Conservation (phyloP, 2,797 vertebrate genomes). For the Melanotaenia maccullochi region DNA sequence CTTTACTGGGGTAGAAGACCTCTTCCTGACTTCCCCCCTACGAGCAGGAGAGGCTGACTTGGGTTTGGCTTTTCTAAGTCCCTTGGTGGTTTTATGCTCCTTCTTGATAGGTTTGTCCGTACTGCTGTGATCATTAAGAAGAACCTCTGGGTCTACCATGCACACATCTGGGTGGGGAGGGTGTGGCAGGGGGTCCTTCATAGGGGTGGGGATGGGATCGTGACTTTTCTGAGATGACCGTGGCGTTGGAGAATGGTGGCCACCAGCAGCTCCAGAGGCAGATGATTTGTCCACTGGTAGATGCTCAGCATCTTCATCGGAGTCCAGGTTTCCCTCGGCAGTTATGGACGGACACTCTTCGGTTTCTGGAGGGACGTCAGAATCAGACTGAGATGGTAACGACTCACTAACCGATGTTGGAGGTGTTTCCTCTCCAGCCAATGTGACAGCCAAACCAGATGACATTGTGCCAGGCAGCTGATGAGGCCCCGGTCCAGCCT, state of each 20-base stretch:
- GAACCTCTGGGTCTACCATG: slow-evolving; percentile 96
- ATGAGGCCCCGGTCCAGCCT: slow-evolving; percentile 66
- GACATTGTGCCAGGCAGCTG: slow-evolving; percentile 76
- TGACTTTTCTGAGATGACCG: slow-evolving; percentile 81
- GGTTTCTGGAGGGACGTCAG: slow-evolving; percentile 96
- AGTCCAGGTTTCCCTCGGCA: slow-evolving; percentile 96
- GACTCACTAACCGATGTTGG: slow-evolving; percentile 96
- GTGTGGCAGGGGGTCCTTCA: slow-evolving; percentile 91
- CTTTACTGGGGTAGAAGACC: slow-evolving; percentile 90
- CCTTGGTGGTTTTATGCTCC: slow-evolving; percentile 89
- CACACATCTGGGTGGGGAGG: slow-evolving; percentile 95
- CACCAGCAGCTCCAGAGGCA: slow-evolving; percentile 74
- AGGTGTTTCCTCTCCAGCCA: slow-evolving; percentile 93
- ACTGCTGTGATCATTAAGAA: slow-evolving; percentile 85
- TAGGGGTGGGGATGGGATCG: slow-evolving; percentile 88
- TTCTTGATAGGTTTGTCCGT: slow-evolving; percentile 90
- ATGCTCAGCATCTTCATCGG: slow-evolving; percentile 96
- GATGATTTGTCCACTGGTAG: slow-evolving; percentile 93
- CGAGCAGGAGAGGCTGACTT: slow-evolving; percentile 92
- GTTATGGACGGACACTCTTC: slow-evolving; percentile 99
- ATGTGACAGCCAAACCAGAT: slow-evolving; percentile 70
- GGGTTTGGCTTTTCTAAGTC: slow-evolving; percentile 87
- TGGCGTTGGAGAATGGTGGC: slow-evolving; percentile 82
- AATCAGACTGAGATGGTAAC: slow-evolving; percentile 94
- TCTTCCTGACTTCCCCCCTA: slow-evolving; percentile 88